Evolutionary conservation across 2,113 vertebrate genomes (phyloP), one percentile per base, ranked within the genome.

Genomic region (Cynopterus brachyotis): DNA sequence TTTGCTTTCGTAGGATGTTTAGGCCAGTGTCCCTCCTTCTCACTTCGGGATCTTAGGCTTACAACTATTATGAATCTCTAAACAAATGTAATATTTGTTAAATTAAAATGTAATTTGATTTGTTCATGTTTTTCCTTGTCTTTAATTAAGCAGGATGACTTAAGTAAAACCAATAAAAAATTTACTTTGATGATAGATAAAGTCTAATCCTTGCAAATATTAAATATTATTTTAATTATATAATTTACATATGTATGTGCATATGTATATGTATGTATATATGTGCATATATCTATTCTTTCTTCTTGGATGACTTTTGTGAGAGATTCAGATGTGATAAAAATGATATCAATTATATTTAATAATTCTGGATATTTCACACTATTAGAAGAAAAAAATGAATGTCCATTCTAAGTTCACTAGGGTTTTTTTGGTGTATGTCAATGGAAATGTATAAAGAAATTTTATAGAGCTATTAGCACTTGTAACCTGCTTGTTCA

Each of bases 401-500:
- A 79, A n/a, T 37, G 8, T 55, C 10, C 75, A 50, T 28, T 72
- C 22, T 73, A 32, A 94, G 26, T 79, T 93, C 42, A 69, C 37
- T 72, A 0, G 50, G 6, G 28, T 9, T 57, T 78, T 64, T 91
- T 64, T 32, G 67, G 11, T 69, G 3, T 26, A 17, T 42, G 28
- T 60, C 53, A 82, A 24, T 59, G 30, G 16, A 66, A 70, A 76
- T 24, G 2, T 62, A 55, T 40, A 53, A 86, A 94, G 24, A 83
- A 95, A 89, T 85, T 85, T 62, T 66, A 75, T 64, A 90, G 11
- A 13, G 6, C 53, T 50, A 26, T 80, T 75, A 66, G 57, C 47
- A 67, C 37, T 89, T 91, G 28, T 92, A 94, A 96, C 87, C 26
- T 94, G 94, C 92, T 98, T 89, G 72, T 79, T 96, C 59, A 80